Base-by-base conservation (phyloP, 2,113 vertebrate genomes). In the Silurus asotus region DNA sequence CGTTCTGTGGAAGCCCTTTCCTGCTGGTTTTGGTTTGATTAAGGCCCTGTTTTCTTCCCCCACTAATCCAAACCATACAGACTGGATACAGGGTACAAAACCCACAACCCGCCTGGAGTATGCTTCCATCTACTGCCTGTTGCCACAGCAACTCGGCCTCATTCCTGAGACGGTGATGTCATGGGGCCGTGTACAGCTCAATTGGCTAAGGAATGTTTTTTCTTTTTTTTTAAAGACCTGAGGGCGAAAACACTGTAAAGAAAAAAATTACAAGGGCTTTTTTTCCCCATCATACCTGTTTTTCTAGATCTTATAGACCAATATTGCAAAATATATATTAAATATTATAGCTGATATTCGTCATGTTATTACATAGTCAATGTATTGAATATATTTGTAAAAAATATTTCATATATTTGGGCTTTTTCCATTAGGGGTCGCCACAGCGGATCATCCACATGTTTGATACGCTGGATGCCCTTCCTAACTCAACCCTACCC, bases 71-170 rank as follows among this genome's bases (percentile, higher is more conserved):
- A 56, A 87, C 83, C 88, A 87, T 85, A 72, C 79, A 1, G 20
- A 67, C 51, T 61, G 56, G 58, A 89, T 83, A 84, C 17, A 19
- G 64, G 70, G 83, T 56, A 61, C 64, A 48, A 87, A 89, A 74
- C 48, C 88, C 88, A 83, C 74, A 28, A 88, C 90, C 83, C 55
- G 74, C 62, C 48, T 0, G 11, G 56, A 81, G 55, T 56, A 81
- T 69, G 87, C 79, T 49, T 85, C 85, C 56, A 87, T 91, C 77
- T 89, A 86, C 89, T 92, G 86, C 89, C 89, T 77, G 83, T 91
- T 91, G 89, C 86, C 88, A n/a, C 77, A 89, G 90, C 92, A 89
- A 90, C 87, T 93, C 90, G 80, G 86, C 82, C 37, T 82, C 80
- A 82, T 82, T 82, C 80, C 80, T 19, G 61, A 82, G 80, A 53